Evolutionary conservation across 2,888 invertebrate species (phyloP).

Genomic region (Perdita meconis): DNA sequence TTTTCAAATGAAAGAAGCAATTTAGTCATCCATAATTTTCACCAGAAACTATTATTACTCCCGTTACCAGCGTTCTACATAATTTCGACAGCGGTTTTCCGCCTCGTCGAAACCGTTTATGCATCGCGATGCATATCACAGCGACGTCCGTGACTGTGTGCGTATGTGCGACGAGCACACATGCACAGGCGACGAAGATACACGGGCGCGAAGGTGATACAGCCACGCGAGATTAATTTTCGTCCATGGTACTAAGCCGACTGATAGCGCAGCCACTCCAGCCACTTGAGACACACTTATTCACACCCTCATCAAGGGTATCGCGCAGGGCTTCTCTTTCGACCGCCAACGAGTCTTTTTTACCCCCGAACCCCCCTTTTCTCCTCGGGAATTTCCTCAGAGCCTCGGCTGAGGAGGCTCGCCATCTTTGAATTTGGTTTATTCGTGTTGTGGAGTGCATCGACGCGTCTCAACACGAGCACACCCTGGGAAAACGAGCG

Average conservation of each 20-base stretch:
- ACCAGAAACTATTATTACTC: not conserved
- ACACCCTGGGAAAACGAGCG: constrained; percentile 34
- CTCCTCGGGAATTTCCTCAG: constrained; percentile 48
- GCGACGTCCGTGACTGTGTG: not conserved
- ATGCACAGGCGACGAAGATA: constrained; percentile 17
- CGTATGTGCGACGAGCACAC: constrained; percentile 3
- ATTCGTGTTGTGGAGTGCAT: constrained; percentile 24
- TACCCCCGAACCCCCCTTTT: constrained; percentile 15
- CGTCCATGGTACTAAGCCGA: constrained; percentile 61
- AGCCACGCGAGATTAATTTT: constrained; percentile 74
- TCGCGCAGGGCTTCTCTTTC: constrained; percentile 60
- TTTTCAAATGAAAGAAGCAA: too few species aligned
- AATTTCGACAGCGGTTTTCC: constrained; percentile 25
- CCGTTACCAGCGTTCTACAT: not conserved
- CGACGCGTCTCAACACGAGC: constrained; percentile 11
- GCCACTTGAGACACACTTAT: constrained; percentile 81
- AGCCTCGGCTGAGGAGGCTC: constrained; percentile 63
- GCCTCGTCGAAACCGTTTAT: constrained; percentile 27
- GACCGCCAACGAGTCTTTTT: constrained; percentile 54
- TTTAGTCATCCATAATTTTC: not conserved
- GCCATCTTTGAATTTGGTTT: constrained; percentile 53
- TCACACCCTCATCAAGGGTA: constrained; percentile 79
- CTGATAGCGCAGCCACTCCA: constrained; percentile 74
- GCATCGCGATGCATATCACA: constrained; percentile 16
- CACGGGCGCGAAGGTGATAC: constrained; percentile 32